A percentile compares a stretch with the other conserved stretches of the same genome.
These are phyloP conservation scores for Tenthredo livida DNA, from an alignment of 2,888 invertebrate species.

Conservation along the genomic window DNA sequence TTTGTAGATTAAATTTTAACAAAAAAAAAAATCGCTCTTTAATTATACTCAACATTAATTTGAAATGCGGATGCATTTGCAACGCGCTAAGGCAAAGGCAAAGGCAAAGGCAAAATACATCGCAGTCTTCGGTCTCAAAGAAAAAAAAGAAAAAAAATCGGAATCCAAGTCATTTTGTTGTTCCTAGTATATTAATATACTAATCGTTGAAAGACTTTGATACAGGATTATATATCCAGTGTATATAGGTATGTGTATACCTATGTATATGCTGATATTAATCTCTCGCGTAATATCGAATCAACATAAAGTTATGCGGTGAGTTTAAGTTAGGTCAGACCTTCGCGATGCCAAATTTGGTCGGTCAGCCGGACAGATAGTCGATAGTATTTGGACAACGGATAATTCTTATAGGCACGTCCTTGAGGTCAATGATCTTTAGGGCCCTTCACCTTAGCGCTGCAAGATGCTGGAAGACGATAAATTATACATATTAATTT, in stretches of 20 bases:
- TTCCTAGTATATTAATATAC: not conserved
- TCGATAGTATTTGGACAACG: conserved; percentile 47
- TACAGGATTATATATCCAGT: not conserved
- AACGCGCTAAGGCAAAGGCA: too few relatives aligned
- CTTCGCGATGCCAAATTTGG: conserved; percentile 50
- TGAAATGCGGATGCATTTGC: too few relatives aligned
- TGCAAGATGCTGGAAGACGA: not conserved
- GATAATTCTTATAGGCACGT: conserved; percentile 36
- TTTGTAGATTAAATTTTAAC: too few relatives aligned
- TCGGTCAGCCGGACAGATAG: conserved; percentile 36
- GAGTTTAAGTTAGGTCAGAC: conserved; percentile 26
- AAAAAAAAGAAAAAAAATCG: too few relatives aligned
- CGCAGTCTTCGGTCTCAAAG: too few relatives aligned
- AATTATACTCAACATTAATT: too few relatives aligned
- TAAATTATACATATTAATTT: conserved; percentile 26
- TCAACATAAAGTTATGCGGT: not conserved
- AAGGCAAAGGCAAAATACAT: too few relatives aligned
- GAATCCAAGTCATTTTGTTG: not conserved
- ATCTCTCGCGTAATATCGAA: not conserved
- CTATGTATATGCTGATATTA: not conserved
- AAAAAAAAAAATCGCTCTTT: too few relatives aligned
- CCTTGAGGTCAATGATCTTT: conserved; percentile 41
- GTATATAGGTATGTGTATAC: not conserved
- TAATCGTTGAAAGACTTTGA: not conserved
- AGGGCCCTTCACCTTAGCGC: conserved; percentile 42